These are phyloP conservation scores for Plectropomus leopardus DNA, from an alignment of 2,113 vertebrate species.

Conservation along the genomic window DNA sequence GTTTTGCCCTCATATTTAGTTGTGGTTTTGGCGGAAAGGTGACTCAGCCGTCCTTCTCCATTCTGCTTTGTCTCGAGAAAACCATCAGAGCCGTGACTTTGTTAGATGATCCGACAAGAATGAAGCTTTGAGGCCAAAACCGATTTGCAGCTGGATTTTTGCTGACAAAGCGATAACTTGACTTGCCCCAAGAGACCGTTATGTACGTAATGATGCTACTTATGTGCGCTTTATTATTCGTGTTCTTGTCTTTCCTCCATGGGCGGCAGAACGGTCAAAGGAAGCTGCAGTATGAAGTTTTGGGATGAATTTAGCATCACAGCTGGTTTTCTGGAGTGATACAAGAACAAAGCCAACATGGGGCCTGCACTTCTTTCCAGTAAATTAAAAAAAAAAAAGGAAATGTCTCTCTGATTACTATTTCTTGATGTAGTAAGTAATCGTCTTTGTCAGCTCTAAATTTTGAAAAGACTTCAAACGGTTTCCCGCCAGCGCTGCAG, in stretches of 20 bases:
- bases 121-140: too few species aligned
- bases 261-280: neutral
- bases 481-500: neutral
- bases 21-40: too few species aligned
- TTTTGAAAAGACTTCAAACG: conserved; percentile 43
- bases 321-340: conserved; percentile 3
- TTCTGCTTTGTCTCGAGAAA: too few species aligned
- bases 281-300: neutral
- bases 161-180: too few species aligned
- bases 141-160: too few species aligned
- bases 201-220: neutral
- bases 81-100: too few species aligned
- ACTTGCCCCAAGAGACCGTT: too few species aligned
- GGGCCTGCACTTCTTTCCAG: conserved; percentile 3
- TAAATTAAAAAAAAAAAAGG: conserved; percentile 14
- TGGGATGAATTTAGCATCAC: neutral
- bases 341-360: neutral
- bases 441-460: conserved; percentile 33
- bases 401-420: conserved; percentile 46
- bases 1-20: too few species aligned
- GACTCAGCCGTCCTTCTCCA: too few species aligned
- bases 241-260: neutral
- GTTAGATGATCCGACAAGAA: too few species aligned
- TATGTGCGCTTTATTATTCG: neutral
- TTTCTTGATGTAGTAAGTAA: conserved; percentile 23